phyloP scores from a whole-genome alignment of 2,113 vertebrate genomes.

The Martes martes region DNA sequence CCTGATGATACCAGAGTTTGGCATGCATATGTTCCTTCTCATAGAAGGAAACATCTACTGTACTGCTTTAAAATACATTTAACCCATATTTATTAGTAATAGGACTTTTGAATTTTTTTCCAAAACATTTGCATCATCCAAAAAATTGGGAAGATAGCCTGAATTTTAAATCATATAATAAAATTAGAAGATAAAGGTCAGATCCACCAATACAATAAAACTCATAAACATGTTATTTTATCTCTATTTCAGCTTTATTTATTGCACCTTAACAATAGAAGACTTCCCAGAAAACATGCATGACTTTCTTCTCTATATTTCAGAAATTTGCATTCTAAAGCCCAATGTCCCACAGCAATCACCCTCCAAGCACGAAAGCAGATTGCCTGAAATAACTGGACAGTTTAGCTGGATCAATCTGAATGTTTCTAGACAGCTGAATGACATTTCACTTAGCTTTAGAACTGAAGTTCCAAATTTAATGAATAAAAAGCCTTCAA shows the following conservation, averaged over 20 bases:
- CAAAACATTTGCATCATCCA: not conserved
- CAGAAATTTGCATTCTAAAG: slow-evolving; percentile 33
- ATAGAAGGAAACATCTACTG: not conserved
- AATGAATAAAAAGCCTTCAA: slow-evolving; percentile 46
- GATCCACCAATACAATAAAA: not conserved
- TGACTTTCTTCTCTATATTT: slow-evolving; percentile 17
- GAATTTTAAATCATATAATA: not conserved
- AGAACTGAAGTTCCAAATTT: slow-evolving; percentile 16
- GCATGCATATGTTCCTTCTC: not conserved
- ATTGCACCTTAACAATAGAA: not conserved
- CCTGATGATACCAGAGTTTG: not conserved
- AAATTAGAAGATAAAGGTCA: slow-evolving; percentile 16
- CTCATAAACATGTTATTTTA: not conserved
- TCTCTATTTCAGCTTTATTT: not conserved
- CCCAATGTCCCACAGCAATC: slow-evolving; percentile 49
- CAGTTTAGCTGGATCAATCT: not conserved
- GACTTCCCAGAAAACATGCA: not conserved
- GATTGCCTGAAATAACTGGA: slow-evolving; percentile 47
- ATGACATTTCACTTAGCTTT: slow-evolving; percentile 56
- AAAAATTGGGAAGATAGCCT: not conserved
- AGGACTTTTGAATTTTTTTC: not conserved
- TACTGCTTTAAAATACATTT: slow-evolving; percentile 6
- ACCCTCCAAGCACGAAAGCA: slow-evolving; percentile 13
- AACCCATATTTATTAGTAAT: not conserved
- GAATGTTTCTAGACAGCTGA: slow-evolving; percentile 38